Percentiles rank a stretch among this genome's conserved stretches.
Evolutionary conservation across 2,888 invertebrate species (phyloP).

Genomic region (Schizotus pectinicornis): DNA sequence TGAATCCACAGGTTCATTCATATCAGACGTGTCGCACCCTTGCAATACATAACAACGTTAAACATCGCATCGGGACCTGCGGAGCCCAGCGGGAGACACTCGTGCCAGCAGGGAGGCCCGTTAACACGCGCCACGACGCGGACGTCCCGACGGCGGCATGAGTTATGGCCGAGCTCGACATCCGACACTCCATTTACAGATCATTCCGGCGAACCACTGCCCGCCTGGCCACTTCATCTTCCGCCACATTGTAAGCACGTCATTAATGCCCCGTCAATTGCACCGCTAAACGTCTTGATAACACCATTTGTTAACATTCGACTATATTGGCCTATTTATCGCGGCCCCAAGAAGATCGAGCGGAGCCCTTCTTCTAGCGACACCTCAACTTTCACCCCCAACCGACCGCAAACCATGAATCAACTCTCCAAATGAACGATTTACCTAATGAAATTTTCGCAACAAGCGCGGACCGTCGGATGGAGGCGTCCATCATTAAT

Average conservation of each 20-base stretch:
- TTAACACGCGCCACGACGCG: conserved; percentile 45
- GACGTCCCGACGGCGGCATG: conserved; percentile 56
- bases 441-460: too few species aligned
- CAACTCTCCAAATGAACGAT: too few species aligned
- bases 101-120: conserved; percentile 50
- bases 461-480: too few species aligned
- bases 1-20: conserved; percentile 46
- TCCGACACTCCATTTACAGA: conserved; percentile 66
- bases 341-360: conserved; percentile 1
- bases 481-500: too few species aligned
- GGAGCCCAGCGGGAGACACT: conserved; percentile 52
- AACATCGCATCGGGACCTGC: conserved; percentile 50
- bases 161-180: conserved; percentile 62
- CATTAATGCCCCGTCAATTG: conserved; percentile 55
- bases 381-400: too few species aligned
- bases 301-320: conserved; percentile 51
- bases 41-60: conserved; percentile 45
- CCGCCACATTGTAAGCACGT: conserved; percentile 50
- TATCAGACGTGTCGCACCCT: conserved; percentile 28
- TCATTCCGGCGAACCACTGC: conserved; percentile 63
- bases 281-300: conserved; percentile 55
- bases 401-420: too few species aligned
- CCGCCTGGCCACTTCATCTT: conserved; percentile 61
- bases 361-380: too few species aligned
- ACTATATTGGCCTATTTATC: conserved; percentile 53